phyloP scores from a whole-genome alignment of 1,140 invertebrate species.

The Heliconius nattereri region DNA sequence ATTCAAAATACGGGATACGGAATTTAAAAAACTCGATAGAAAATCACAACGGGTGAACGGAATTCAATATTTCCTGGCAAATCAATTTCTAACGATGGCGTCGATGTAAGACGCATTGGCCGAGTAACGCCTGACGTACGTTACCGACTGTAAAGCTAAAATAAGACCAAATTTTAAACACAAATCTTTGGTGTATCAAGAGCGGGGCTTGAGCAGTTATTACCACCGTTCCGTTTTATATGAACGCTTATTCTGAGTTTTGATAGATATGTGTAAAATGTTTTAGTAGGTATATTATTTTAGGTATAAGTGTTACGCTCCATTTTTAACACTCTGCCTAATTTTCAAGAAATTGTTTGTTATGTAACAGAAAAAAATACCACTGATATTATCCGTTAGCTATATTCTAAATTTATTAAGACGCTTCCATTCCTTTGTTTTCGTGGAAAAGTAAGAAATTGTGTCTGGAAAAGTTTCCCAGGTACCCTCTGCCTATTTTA shows the following conservation, averaged over 20 bases:
- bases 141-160: slow-evolving; percentile 79
- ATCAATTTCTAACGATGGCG: slow-evolving; percentile 51
- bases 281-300: neutral
- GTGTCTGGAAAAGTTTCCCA: too few relatives aligned
- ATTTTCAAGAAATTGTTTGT: too few relatives aligned
- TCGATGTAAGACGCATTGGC: slow-evolving; percentile 79
- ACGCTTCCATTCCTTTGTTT: too few relatives aligned
- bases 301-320: neutral
- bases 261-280: too few relatives aligned
- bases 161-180: slow-evolving; percentile 82
- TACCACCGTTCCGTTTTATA: slow-evolving; percentile 30
- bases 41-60: neutral
- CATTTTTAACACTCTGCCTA: too few relatives aligned
- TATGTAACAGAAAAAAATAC: too few relatives aligned
- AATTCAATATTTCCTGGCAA: slow-evolving; percentile 18
- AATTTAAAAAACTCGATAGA: slow-evolving; percentile 12
- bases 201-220: slow-evolving; percentile 57
- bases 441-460: too few relatives aligned
- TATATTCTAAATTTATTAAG: too few relatives aligned
- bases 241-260: neutral
- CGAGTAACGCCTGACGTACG: slow-evolving; percentile 73
- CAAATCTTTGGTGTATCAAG: slow-evolving; percentile 70
- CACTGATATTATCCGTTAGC: too few relatives aligned
- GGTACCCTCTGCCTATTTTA: too few relatives aligned
- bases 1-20: slow-evolving; percentile 14